Evolutionary conservation across 2,797 vertebrate genomes (phyloP).

Genomic region (Sphenopsis melanotis): DNA sequence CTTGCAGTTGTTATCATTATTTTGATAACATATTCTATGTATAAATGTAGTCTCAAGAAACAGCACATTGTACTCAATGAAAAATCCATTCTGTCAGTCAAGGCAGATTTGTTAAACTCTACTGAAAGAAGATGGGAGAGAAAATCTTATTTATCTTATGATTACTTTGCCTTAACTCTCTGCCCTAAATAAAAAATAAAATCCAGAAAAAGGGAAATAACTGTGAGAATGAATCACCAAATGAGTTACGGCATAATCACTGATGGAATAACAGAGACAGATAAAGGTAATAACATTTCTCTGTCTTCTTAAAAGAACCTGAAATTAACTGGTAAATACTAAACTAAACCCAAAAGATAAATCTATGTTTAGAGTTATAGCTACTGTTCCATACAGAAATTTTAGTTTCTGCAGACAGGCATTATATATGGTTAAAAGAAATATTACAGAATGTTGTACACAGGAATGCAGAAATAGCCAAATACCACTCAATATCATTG

Average conservation of each 20-base stretch:
- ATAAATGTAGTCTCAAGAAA: background rate
- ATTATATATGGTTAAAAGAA: background rate
- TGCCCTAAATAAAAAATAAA: background rate
- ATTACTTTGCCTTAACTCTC: constrained; percentile 13
- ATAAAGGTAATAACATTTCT: constrained; percentile 23
- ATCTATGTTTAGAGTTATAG: background rate
- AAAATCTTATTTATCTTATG: constrained; percentile 8
- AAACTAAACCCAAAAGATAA: background rate
- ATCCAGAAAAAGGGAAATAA: constrained; percentile 10
- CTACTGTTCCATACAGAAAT: background rate
- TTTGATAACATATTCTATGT: background rate
- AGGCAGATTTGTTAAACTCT: constrained; percentile 9
- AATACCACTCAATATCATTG: background rate
- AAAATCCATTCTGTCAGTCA: background rate
- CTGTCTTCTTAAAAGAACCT: background rate
- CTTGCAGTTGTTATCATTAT: background rate
- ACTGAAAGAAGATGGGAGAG: background rate
- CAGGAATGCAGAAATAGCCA: background rate
- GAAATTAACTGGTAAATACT: constrained; percentile 42
- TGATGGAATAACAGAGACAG: background rate
- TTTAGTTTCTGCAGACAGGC: background rate
- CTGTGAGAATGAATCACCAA: background rate
- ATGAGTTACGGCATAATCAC: background rate
- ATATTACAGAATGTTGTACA: background rate
- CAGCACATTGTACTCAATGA: background rate